These are phyloP conservation scores for Acanthopleura granulata DNA, from an alignment of 2,888 invertebrate genomes.

Conservation along the genomic window DNA sequence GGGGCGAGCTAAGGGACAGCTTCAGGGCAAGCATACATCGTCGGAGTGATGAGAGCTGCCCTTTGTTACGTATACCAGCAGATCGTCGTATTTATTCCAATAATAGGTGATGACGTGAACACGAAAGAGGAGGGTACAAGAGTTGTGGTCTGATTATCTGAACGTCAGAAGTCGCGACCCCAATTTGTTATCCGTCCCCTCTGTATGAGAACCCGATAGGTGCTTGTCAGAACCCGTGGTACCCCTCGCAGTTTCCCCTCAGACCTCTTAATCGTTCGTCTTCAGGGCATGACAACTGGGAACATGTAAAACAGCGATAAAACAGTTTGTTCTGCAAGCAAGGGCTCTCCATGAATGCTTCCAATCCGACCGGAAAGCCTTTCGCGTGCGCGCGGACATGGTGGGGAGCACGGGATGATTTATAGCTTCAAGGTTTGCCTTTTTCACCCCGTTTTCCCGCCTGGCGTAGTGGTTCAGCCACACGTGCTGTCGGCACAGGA, in stretches of 20 bases:
- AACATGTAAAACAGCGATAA: slow-evolving; percentile 18
- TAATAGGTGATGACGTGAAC: no score
- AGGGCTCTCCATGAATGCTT: not conserved
- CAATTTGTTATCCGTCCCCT: not conserved
- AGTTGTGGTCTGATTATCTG: no score
- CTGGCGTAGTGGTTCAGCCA: not conserved
- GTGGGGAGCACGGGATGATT: not conserved
- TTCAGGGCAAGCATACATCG: no score
- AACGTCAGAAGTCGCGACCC: not conserved
- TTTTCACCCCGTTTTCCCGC: not conserved
- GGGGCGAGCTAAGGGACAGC: no score
- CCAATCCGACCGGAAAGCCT: slow-evolving; percentile 10
- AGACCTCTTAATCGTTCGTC: not conserved
- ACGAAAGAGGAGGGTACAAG: no score
- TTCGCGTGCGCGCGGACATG: not conserved
- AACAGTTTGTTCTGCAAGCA: slow-evolving; percentile 10
- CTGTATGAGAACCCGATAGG: not conserved
- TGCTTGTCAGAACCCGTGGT: no score
- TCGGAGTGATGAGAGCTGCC: no score
- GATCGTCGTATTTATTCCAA: no score
- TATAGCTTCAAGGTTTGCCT: not conserved
- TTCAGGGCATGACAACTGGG: not conserved
- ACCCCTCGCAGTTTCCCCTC: not conserved
- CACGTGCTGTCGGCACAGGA: not conserved
- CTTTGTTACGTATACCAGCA: no score